phyloP scores from a whole-genome alignment of 2,888 invertebrate species.

The Andrena chrysosceles region DNA sequence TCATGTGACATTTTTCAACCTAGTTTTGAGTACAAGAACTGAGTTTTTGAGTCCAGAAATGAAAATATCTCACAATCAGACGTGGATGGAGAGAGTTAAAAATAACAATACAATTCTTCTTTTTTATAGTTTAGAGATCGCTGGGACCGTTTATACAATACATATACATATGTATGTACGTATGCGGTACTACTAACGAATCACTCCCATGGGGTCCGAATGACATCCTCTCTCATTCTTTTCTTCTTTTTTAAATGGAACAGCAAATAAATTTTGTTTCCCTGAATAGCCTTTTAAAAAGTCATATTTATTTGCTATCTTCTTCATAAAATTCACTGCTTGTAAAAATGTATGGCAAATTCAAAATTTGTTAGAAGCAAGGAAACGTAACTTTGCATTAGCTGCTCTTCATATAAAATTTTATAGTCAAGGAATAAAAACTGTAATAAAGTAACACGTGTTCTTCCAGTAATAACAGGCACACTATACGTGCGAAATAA shows the following conservation, averaged over 20 bases:
- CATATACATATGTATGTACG: slow-evolving; percentile 21
- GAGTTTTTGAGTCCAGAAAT: slow-evolving; percentile 14
- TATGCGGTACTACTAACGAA: background rate
- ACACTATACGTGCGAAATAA: no score
- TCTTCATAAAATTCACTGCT: no score
- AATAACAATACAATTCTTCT: background rate
- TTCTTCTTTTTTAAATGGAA: background rate
- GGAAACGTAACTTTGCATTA: no score
- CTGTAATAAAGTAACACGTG: no score
- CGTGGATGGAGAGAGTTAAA: background rate
- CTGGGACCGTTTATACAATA: slow-evolving; percentile 1
- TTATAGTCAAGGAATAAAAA: no score
- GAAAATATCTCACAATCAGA: background rate
- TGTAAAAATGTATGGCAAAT: no score
- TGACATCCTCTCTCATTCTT: background rate
- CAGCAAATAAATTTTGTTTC: background rate
- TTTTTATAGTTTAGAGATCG: slow-evolving; percentile 9
- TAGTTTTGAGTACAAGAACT: no score
- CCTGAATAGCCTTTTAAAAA: background rate
- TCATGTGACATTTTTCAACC: no score
- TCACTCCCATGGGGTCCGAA: background rate
- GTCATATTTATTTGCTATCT: no score
- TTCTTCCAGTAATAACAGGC: no score
- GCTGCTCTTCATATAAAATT: no score
- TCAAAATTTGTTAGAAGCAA: no score